These are phyloP conservation scores for Eumaeus atala DNA, from an alignment of 1,140 invertebrate genomes.

Conservation along the genomic window DNA sequence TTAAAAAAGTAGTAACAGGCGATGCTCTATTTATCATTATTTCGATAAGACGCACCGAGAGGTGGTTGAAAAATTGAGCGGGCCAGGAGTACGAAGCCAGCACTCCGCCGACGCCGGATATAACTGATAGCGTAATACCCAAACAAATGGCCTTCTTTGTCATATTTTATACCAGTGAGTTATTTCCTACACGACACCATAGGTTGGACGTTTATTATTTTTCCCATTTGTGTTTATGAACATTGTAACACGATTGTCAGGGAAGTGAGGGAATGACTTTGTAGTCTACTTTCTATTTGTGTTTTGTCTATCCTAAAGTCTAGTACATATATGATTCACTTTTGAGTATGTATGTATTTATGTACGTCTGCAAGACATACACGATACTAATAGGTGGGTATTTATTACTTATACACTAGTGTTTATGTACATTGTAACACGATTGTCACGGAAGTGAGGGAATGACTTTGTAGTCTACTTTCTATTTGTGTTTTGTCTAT, in stretches of 20 bases:
- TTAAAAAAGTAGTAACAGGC: conserved; percentile 3
- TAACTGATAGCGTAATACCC: conserved; percentile 62
- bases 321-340: too few species aligned
- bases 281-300: too few species aligned
- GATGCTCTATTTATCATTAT: conserved; percentile 38
- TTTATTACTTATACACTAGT: conserved; percentile 3
- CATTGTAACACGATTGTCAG: too few species aligned
- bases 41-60: conserved; percentile 35
- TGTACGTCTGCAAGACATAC: too few species aligned
- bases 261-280: too few species aligned
- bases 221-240: conserved; percentile 7
- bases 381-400: background rate
- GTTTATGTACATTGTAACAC: background rate
- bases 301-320: too few species aligned
- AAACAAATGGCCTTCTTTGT: conserved; percentile 65
- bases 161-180: conserved; percentile 55
- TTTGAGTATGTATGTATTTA: too few species aligned
- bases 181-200: conserved; percentile 31
- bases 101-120: conserved; percentile 32
- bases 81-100: conserved; percentile 28
- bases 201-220: background rate
- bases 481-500: too few species aligned
- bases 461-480: too few species aligned
- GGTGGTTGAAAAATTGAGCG: conserved; percentile 42
- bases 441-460: too few species aligned